Evolutionary conservation across 1,140 invertebrate species (phyloP).

Genomic region (Sycophila sp.): DNA sequence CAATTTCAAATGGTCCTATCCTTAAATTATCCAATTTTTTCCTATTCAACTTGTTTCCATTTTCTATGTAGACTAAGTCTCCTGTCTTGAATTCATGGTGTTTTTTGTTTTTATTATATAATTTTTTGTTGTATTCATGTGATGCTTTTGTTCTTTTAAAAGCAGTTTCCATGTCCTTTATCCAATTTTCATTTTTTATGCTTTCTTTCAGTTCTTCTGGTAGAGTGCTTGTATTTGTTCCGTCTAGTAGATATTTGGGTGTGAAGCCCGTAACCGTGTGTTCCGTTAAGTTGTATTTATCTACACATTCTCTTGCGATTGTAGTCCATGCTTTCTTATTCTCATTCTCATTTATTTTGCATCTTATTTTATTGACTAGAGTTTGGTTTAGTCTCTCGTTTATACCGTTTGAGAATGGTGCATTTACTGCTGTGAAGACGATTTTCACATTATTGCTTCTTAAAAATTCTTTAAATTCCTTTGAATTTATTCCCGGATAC

Average conservation of each 20-base stretch:
- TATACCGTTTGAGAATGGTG: constrained; percentile 37
- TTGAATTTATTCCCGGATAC: constrained; percentile 39
- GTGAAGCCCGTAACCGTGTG: constrained; percentile 26
- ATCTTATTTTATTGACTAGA: constrained; percentile 33
- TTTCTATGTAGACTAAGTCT: constrained; percentile 45
- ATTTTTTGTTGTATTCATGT: constrained; percentile 45
- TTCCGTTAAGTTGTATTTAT: constrained; percentile 34
- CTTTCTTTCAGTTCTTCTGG: constrained; percentile 23
- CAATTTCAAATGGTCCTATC: constrained; percentile 40
- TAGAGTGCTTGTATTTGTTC: background rate
- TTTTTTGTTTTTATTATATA: constrained; percentile 40
- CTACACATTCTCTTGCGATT: constrained; percentile 9
- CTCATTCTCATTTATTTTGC: constrained; percentile 25
- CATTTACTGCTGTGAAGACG: constrained; percentile 34
- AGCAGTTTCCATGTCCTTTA: constrained; percentile 39
- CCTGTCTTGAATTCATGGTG: constrained; percentile 39
- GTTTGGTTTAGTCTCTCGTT: constrained; percentile 40
- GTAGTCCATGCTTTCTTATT: constrained; percentile 27
- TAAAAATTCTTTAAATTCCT: constrained; percentile 40
- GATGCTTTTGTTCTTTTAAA: constrained; percentile 41
- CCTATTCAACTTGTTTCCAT: constrained; percentile 45
- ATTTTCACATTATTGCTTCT: constrained; percentile 27
- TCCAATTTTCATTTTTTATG: constrained; percentile 29
- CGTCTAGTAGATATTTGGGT: constrained; percentile 29
- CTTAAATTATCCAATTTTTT: constrained; percentile 44